phyloP scores from a whole-genome alignment of 37 sponge, comb jelly and placozoan genomes.

The Hexactinellida sp. region DNA sequence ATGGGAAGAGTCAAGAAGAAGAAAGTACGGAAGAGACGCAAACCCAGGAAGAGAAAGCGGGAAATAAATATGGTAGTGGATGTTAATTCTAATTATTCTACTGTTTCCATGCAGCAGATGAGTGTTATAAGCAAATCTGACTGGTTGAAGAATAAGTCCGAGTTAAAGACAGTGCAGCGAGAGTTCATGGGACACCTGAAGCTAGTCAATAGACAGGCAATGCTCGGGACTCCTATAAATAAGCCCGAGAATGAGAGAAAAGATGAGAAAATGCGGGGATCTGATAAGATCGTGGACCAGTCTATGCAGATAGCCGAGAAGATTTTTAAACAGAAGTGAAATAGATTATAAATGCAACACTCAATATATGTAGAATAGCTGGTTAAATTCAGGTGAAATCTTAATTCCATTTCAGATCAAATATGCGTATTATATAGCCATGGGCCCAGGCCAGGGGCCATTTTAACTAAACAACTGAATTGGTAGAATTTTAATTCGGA shows the following conservation, averaged over 20 bases:
- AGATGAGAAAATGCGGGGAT: background rate
- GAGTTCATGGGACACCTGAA: background rate
- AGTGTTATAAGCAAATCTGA: background rate
- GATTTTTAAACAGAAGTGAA: background rate
- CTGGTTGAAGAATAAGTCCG: background rate
- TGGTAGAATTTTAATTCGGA: too few species aligned
- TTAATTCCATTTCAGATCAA: background rate
- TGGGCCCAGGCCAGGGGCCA: too few species aligned
- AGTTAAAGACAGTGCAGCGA: background rate
- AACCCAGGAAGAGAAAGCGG: background rate
- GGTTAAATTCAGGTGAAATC: background rate
- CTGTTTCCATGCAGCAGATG: background rate
- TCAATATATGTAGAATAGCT: background rate
- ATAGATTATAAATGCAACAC: background rate
- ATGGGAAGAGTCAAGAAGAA: background rate
- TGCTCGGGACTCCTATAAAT: background rate
- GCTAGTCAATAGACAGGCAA: background rate
- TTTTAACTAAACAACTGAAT: too few species aligned
- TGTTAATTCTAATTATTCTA: background rate
- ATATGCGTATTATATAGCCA: too few species aligned
- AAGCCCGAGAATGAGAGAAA: background rate
- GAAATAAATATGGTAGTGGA: background rate
- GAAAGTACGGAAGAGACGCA: background rate
- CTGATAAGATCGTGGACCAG: background rate
- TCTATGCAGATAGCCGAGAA: conserved; percentile 5